Conservation (phyloP, 2,113 vertebrate species). For the Myanophis thanlyinensis region DNA sequence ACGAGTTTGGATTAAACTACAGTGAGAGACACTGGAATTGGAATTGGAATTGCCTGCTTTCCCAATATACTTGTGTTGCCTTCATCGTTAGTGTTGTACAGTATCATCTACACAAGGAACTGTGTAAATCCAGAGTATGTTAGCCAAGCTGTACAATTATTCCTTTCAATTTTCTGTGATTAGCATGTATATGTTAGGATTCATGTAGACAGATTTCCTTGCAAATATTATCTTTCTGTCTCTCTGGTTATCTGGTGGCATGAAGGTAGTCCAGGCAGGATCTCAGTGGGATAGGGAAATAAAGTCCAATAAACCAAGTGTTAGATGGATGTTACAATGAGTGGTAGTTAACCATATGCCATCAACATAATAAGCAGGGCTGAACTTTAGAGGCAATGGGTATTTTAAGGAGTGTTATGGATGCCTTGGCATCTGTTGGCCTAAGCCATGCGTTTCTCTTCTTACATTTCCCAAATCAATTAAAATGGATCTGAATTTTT, state of each 20-base stretch:
- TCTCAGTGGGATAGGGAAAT: neutral
- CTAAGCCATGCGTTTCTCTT: neutral
- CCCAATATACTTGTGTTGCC: neutral
- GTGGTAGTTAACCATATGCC: neutral
- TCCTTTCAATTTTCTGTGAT: neutral
- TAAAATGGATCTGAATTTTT: neutral
- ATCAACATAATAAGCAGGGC: neutral
- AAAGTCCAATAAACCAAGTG: neutral
- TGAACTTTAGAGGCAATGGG: neutral
- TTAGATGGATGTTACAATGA: neutral
- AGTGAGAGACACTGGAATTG: neutral
- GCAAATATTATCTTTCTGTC: too few relatives aligned
- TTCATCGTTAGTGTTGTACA: neutral
- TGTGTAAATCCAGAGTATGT: neutral
- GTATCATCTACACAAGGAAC: neutral
- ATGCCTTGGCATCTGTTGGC: neutral
- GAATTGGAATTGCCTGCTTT: neutral
- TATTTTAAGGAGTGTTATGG: neutral
- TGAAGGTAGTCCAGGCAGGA: neutral
- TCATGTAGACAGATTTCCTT: too few relatives aligned
- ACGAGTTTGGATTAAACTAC: neutral
- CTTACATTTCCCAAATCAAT: neutral
- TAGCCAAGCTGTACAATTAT: neutral
- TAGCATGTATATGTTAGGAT: neutral
- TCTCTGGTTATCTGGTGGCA: neutral